These are phyloP conservation scores for Euwallacea fornicatus DNA, from an alignment of 1,140 invertebrate species.

Conservation along the genomic window DNA sequence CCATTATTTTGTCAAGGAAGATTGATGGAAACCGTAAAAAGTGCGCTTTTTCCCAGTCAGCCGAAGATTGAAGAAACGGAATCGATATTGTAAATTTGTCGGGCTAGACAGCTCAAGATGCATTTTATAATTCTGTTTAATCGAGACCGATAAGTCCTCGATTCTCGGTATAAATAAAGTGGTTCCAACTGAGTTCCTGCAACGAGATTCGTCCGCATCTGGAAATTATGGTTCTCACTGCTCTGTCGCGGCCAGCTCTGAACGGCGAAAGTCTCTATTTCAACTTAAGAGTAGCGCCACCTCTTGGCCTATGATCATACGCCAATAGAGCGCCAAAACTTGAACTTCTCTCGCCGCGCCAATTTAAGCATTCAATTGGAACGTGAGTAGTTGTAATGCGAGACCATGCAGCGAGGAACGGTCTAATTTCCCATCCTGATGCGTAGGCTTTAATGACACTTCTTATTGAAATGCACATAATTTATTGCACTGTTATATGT, in stretches of 20 bases:
- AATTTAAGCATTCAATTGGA: too few relatives aligned
- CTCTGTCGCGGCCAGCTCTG: too few relatives aligned
- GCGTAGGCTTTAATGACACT: conserved; percentile 32
- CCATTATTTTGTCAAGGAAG: conserved; percentile 31
- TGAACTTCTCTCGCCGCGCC: too few relatives aligned
- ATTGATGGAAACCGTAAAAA: conserved; percentile 30
- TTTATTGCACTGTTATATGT: conserved; percentile 17
- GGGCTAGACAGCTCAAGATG: background rate
- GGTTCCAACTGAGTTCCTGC: background rate
- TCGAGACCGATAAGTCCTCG: background rate
- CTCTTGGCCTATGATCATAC: too few relatives aligned
- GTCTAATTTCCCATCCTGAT: conserved; percentile 13
- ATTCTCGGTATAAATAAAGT: background rate
- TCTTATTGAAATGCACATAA: conserved; percentile 31
- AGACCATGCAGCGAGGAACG: too few relatives aligned
- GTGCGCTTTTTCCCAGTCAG: background rate
- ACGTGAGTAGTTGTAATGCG: too few relatives aligned
- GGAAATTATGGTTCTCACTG: too few relatives aligned
- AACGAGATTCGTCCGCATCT: too few relatives aligned
- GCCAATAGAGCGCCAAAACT: too few relatives aligned
- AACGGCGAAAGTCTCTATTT: too few relatives aligned
- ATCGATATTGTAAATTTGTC: conserved; percentile 34
- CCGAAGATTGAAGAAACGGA: conserved; percentile 16
- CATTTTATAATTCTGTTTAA: conserved; percentile 4
- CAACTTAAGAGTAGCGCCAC: too few relatives aligned